Conservation (phyloP, 2,888 invertebrate species). For the Antheraea assamensis region DNA sequence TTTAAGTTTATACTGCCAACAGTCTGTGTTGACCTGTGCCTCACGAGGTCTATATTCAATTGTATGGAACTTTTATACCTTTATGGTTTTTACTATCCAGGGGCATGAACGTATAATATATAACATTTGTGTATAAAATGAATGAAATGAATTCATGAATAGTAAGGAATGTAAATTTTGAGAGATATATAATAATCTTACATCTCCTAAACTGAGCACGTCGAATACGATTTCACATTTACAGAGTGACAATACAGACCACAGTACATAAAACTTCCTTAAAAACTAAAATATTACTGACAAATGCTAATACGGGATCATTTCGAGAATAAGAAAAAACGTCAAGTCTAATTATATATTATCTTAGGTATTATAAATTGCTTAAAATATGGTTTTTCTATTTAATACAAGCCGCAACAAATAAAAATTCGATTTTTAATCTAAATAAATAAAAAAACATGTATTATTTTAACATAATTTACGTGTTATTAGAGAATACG, state of each 20-base stretch:
- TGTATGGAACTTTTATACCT: too few relatives aligned
- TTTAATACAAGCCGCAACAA: background rate
- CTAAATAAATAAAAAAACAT: background rate
- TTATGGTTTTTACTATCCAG: too few relatives aligned
- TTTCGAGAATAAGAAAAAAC: background rate
- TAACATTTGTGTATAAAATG: too few relatives aligned
- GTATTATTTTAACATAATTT: background rate
- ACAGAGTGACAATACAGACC: background rate
- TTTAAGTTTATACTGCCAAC: too few relatives aligned
- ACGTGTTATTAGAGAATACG: background rate
- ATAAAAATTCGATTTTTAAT: background rate
- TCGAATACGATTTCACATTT: background rate
- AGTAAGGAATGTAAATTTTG: background rate
- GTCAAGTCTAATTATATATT: background rate
- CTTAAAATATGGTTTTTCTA: too few relatives aligned
- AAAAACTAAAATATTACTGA: background rate
- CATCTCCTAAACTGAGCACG: background rate
- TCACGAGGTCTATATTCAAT: too few relatives aligned
- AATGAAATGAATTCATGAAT: background rate
- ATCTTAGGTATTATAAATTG: too few relatives aligned
- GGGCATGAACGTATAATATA: too few relatives aligned
- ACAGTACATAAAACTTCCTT: background rate
- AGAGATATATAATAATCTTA: background rate
- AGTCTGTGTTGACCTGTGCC: too few relatives aligned
- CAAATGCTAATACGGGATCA: background rate